These are phyloP conservation scores for Sakesphorus luctuosus DNA, from an alignment of 2,113 vertebrate genomes.

Conservation along the genomic window DNA sequence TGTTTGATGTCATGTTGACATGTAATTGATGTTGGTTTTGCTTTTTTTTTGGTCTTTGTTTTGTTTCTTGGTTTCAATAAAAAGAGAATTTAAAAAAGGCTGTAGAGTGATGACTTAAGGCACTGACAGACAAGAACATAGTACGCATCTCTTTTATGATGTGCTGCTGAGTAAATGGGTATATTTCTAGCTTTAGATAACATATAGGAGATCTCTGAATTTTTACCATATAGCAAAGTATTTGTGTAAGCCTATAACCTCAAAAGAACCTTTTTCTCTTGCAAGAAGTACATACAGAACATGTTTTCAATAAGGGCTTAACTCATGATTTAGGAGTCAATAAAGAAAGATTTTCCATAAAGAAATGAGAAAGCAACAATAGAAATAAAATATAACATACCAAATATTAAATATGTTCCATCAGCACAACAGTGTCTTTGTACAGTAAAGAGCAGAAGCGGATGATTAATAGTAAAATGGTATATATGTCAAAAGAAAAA, in stretches of 20 bases:
- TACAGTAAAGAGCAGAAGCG: constrained; percentile 11
- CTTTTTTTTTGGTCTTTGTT: constrained; percentile 72
- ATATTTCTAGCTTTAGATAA: constrained; percentile 74
- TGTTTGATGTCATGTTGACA: constrained; percentile 76
- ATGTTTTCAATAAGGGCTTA: constrained; percentile 57
- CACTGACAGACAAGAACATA: constrained; percentile 72
- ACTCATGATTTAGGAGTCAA: constrained; percentile 61
- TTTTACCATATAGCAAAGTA: constrained; percentile 19
- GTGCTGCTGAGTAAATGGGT: constrained; percentile 73
- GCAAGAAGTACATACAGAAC: constrained; percentile 8
- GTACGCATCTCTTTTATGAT: constrained; percentile 75
- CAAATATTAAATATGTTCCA: constrained; percentile 39
- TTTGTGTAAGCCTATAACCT: constrained; percentile 52
- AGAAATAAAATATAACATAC: constrained; percentile 53
- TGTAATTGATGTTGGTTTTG: constrained; percentile 69
- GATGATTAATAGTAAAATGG: constrained; percentile 53
- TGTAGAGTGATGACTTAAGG: constrained; percentile 73
- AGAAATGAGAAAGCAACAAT: constrained; percentile 49
- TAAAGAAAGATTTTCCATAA: constrained; percentile 55
- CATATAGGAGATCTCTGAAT: constrained; percentile 65
- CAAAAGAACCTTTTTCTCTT: constrained; percentile 47
- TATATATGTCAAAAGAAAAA: constrained; percentile 46
- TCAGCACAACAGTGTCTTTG: constrained; percentile 45
- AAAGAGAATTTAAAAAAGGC: constrained; percentile 70
- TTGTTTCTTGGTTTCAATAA: constrained; percentile 75